Evolutionary conservation across 2,797 vertebrate species (phyloP).

Genomic region (Ptychobarbus kaznakovi): DNA sequence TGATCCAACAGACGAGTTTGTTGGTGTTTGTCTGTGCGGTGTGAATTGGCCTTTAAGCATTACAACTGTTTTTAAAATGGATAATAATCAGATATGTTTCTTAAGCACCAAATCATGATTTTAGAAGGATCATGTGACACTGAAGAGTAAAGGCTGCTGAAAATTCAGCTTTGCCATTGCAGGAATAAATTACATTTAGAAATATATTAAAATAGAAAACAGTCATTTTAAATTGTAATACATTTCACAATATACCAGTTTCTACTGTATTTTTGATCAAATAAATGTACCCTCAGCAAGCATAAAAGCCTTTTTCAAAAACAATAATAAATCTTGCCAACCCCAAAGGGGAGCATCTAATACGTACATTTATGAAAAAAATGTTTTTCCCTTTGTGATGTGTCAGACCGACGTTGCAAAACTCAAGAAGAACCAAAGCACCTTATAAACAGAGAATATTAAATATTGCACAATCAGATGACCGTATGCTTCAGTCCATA

Average conservation of each 20-base stretch:
- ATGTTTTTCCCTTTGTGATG: not conserved
- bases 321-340: not conserved
- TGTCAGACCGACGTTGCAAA: not conserved
- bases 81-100: not conserved
- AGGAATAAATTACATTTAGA: not conserved
- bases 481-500: slow-evolving; percentile 8
- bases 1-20: too few relatives aligned
- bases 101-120: not conserved
- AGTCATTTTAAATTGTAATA: not conserved
- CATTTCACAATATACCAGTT: not conserved
- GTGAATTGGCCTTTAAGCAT: too few relatives aligned
- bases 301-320: not conserved
- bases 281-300: not conserved
- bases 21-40: too few relatives aligned
- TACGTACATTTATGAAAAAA: slow-evolving; percentile 7
- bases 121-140: not conserved
- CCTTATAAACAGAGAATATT: slow-evolving; percentile 22
- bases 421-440: not conserved
- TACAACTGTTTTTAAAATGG: too few relatives aligned
- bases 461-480: not conserved
- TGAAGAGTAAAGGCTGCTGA: not conserved
- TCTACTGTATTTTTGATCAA: slow-evolving; percentile 8
- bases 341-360: slow-evolving; percentile 29
- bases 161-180: not conserved
- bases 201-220: not conserved